Base-by-base conservation (phyloP, 2,113 vertebrate genomes). In the Sprattus sprattus region DNA sequence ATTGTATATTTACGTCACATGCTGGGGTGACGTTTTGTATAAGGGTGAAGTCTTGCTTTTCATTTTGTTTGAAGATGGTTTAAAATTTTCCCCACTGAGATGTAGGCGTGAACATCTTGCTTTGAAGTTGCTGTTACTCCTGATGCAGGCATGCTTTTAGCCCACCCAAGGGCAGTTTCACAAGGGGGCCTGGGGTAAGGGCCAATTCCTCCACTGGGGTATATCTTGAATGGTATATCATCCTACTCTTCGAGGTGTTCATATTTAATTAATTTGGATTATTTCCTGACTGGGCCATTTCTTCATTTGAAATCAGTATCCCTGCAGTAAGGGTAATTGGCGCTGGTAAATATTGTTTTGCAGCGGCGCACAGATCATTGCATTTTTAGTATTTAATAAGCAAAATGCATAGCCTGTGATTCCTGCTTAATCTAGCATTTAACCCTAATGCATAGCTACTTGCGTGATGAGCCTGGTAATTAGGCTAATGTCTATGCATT, bases 361-460 rank as follows among this genome's bases (percentile, higher is more conserved):
- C 52, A 54, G 52, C 28, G 39, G 52, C 18, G 2, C 11, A 47
- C 39, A 13, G 25, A 10, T 45, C 78, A 67, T 67, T 85, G 64
- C 64, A 71, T 71, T 71, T 71, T 71, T 78, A 25, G 5, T 20
- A 39, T 84, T 75, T 7, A 28, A 46, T 80, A 81, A 80, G 28
- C 64, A 64, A 75, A 85, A 84, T 54, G 83, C 39, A n/a, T 4
- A 20, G 85, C 32, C 22, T 89, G 81, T 85, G 81, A 86, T 87
- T 88, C 32, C 78, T 28, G 52, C 46, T 28, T 88, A 84, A 87
- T 87, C 88, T 86, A 18, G 49, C 44, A 3, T 86, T 87, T 87
- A 88, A 90, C 88, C 88, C 81, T 83, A 45, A 57, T 87, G 84
- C 64, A 85, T 81, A 86, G 82, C 87, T 78, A 81, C 2, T n/a